Base-by-base conservation (phyloP, 35 echinoderm and acorn worm genomes). In the Heliocidaris erythrogramma region DNA sequence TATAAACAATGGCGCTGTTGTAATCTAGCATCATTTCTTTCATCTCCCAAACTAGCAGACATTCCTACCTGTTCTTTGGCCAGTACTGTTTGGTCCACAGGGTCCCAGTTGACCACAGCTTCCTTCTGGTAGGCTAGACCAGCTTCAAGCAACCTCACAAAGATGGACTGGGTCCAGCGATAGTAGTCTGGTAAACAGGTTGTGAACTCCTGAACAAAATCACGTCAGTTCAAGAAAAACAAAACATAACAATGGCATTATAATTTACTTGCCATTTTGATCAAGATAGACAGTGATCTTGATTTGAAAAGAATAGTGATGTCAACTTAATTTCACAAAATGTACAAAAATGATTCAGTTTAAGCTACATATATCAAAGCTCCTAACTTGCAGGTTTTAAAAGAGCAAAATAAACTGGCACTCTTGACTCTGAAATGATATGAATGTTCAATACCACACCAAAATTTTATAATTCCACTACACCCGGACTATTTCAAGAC, bases 91-190 rank as follows among this genome's bases (percentile, higher is more conserved):
- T 99, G 98, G 59, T 99, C 98, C 0, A 99, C 98, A 21, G 98
- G 98, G 92, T 99, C 98, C 98, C 98, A 99, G 96, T 99, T 99
- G 87, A 99, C 98, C 1, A 96, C 49, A 2, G 90, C 94, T 89
- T 97, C 95, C 78, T 99, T 99, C 94, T 99, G 98, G 60, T 99
- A 97, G 5, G 97, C 98, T 47, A 99, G 78, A 56, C 98, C 98
- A 94, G 97, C 93, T 85, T 96, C 93, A 71, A 97, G 96, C 48
- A 99, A 31, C 56, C 90, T 94, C 0, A 99, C 95, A 94, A 99
- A 99, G 85, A 97, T 94, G 92, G 47, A 86, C 96, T 99, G 98
- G 3, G 98, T 99, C 98, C 98, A 99, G n/a, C 93, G 94, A 56
- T 99, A 99, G 91, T 99, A 99, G 93, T 99, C 97, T 71, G 97